phyloP scores from a whole-genome alignment of 2,888 invertebrate species.

The Graphium colonna region DNA sequence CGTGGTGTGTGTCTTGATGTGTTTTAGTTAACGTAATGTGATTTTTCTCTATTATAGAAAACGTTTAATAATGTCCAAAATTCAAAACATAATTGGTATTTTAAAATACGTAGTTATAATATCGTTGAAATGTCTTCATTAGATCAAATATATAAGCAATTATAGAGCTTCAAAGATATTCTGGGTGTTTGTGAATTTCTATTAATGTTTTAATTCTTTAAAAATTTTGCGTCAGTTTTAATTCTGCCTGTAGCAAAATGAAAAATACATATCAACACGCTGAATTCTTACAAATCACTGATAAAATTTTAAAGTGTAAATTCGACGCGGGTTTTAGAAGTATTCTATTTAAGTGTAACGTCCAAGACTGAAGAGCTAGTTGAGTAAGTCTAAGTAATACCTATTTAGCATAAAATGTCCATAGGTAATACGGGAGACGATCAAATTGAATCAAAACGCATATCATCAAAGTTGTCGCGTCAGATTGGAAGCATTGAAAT shows the following conservation, averaged over 20 bases:
- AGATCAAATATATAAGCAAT: constrained; percentile 35
- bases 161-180: constrained; percentile 35
- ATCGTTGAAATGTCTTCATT: constrained; percentile 41
- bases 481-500: constrained; percentile 36
- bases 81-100: constrained; percentile 36
- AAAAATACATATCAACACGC: constrained; percentile 38
- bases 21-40: constrained; percentile 60
- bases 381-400: constrained; percentile 75
- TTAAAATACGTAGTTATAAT: constrained; percentile 39
- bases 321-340: constrained; percentile 77
- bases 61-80: constrained; percentile 39
- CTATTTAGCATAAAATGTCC: constrained; percentile 77
- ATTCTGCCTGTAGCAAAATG: constrained; percentile 43
- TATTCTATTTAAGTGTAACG: constrained; percentile 79
- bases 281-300: constrained; percentile 36
- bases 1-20: constrained; percentile 60
- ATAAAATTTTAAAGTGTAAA: constrained; percentile 42
- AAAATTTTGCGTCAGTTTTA: constrained; percentile 38
- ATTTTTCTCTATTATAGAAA: constrained; percentile 60
- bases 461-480: constrained; percentile 25
- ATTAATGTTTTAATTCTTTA: constrained; percentile 30
- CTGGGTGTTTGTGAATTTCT: constrained; percentile 40
- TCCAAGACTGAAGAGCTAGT: constrained; percentile 79
- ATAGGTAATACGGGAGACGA: constrained; percentile 64
- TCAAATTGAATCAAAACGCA: constrained; percentile 14